Percentiles rank a stretch among this genome's conserved stretches.
Conservation (phyloP, 2,888 invertebrate genomes). For the Plusia festucae region DNA sequence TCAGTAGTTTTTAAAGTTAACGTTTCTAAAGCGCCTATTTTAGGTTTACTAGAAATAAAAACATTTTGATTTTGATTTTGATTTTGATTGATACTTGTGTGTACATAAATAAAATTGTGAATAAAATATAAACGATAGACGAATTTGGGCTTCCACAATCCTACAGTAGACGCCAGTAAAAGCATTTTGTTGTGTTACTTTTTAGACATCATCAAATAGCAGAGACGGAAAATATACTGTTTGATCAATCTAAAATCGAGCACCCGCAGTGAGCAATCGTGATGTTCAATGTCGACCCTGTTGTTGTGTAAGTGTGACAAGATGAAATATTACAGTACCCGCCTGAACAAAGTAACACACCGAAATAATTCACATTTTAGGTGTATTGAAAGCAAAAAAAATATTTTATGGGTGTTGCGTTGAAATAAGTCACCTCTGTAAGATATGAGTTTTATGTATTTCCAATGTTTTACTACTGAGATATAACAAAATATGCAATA, state of each 20-base stretch:
- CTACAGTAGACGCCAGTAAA: no score
- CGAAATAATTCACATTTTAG: not conserved
- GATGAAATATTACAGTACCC: not conserved
- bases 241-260: not conserved
- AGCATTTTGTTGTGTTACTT: no score
- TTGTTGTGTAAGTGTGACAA: not conserved
- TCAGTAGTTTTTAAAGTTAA: no score
- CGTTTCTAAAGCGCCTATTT: no score
- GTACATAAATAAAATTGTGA: no score
- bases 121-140: no score
- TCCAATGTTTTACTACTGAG: slow-evolving; percentile 27
- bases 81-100: no score
- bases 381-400: not conserved
- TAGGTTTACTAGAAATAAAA: no score
- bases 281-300: not conserved
- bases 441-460: slow-evolving; percentile 28
- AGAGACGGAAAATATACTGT: no score
- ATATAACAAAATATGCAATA: slow-evolving; percentile 25
- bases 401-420: not conserved
- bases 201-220: no score
- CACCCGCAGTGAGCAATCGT: not conserved
- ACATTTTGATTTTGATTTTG: no score
- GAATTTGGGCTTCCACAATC: no score
- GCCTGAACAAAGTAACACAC: not conserved
- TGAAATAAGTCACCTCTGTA: not conserved